A percentile compares a stretch with the other conserved stretches of the same genome.
Evolutionary conservation across 2,113 vertebrate species (phyloP).

Genomic region (Mormyrus lacerda): DNA sequence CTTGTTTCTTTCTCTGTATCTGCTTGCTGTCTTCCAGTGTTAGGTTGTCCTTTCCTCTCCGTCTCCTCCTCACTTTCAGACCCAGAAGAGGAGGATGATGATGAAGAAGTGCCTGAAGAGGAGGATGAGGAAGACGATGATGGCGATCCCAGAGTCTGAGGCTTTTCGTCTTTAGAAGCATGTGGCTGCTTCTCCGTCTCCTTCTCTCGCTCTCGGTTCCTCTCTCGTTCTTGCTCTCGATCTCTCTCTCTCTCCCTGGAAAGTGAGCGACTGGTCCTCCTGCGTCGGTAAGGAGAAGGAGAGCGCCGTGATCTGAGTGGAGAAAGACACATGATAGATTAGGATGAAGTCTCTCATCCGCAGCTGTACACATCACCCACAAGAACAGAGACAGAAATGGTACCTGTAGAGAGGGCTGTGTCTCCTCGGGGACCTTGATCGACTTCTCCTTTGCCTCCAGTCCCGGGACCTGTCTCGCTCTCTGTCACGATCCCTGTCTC

Average conservation of each 20-base stretch:
- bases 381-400: background rate
- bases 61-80: slow-evolving; percentile 23
- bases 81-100: slow-evolving; percentile 42
- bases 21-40: background rate
- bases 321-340: background rate
- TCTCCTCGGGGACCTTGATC: slow-evolving; percentile 51
- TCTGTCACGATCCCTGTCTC: slow-evolving; percentile 24
- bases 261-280: slow-evolving; percentile 50
- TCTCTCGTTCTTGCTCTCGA: slow-evolving; percentile 29
- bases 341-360: background rate
- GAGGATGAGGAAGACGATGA: slow-evolving; percentile 43
- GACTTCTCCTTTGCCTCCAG: slow-evolving; percentile 39
- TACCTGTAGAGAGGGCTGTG: slow-evolving; percentile 49
- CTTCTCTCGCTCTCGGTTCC: slow-evolving; percentile 29
- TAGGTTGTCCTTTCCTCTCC: background rate
- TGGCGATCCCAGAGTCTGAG: slow-evolving; percentile 40
- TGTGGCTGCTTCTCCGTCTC: slow-evolving; percentile 24
- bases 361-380: background rate
- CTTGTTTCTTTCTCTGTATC: slow-evolving; percentile 5
- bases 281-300: slow-evolving; percentile 44
- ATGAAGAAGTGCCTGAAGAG: slow-evolving; percentile 49
- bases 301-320: slow-evolving; percentile 45
- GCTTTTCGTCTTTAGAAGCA: slow-evolving; percentile 32
- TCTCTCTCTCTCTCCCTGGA: slow-evolving; percentile 44
- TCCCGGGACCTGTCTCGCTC: slow-evolving; percentile 34